These are phyloP conservation scores for Chionomys nivalis DNA, from an alignment of 2,113 vertebrate genomes.

Conservation along the genomic window DNA sequence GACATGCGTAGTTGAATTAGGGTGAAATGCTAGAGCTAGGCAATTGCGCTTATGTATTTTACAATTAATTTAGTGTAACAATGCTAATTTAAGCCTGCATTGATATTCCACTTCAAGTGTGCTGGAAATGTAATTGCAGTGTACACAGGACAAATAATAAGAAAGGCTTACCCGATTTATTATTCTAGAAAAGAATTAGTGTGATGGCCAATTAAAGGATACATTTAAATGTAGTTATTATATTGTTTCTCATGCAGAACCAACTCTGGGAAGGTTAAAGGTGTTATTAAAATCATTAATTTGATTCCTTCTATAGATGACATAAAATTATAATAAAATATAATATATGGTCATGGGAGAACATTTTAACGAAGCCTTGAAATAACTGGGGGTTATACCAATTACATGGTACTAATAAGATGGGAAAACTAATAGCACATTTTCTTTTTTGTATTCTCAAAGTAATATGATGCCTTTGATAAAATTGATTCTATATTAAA, in stretches of 20 bases:
- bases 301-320: slow-evolving; percentile 83
- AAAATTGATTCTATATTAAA: not conserved
- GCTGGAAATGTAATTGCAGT: slow-evolving; percentile 79
- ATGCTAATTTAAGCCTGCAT: slow-evolving; percentile 77
- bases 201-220: slow-evolving; percentile 85
- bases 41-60: slow-evolving; percentile 57
- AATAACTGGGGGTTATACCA: slow-evolving; percentile 81
- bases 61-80: slow-evolving; percentile 68
- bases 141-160: slow-evolving; percentile 79
- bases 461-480: slow-evolving; percentile 71
- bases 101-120: slow-evolving; percentile 79
- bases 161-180: slow-evolving; percentile 79
- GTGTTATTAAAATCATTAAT: slow-evolving; percentile 87
- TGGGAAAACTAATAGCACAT: slow-evolving; percentile 71
- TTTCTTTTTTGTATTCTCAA: slow-evolving; percentile 82
- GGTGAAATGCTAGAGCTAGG: slow-evolving; percentile 3
- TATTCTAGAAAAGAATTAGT: slow-evolving; percentile 84
- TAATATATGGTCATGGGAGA: slow-evolving; percentile 82
- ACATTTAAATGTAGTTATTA: slow-evolving; percentile 81
- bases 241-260: slow-evolving; percentile 82
- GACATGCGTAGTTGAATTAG: slow-evolving; percentile 22
- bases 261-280: slow-evolving; percentile 84
- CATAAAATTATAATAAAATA: slow-evolving; percentile 86
- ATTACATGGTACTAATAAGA: slow-evolving; percentile 80
- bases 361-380: slow-evolving; percentile 83